Evolutionary conservation across 2,113 vertebrate genomes (phyloP), one percentile per base, ranked within the genome.

Genomic region (Dendrocopos noguchii): DNA sequence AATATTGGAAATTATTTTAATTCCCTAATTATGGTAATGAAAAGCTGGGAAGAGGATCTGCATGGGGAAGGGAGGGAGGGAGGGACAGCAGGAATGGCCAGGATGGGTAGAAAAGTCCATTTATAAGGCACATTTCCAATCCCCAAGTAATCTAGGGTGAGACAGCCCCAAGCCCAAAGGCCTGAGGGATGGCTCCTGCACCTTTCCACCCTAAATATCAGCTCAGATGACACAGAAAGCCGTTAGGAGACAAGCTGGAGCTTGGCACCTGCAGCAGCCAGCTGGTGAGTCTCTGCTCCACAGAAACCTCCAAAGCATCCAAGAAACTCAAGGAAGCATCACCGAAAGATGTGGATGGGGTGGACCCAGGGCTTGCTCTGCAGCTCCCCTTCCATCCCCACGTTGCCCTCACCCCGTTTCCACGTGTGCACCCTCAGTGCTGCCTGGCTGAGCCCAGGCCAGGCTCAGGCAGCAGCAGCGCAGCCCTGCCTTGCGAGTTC

Each of bases 361-460:
- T 4, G 11, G 55, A 9, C 15, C 12, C 33, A 17, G 55, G 1
- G 8, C 28, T 44, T 3, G 2, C 20, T 20, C 42, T 5, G 9
- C 42, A 31, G 2, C 0, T 10, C 31, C 14, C 12, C 10, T 68
- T 42, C 56, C 65, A 50, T 7, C 53, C 60, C 3, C 3, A 1
- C 46, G 29, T 33, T 8, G 0, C 52, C 66, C 65, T 42, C 65
- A 22, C 28, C 29, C 7, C 0, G 9, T 21, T 39, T 10, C 42
- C 4, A 0, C 1, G 1, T 5, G 2, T 0, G 1, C 52, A 10
- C 29, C 65, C 7, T 15, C 10, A 0, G 29, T 10, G 10, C 1
- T 15, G 39, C 66, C 57, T 6, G 4, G 18, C 57, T 6, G 0
- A 57, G 4, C n/a, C 64, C 25, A 6, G 12, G 61, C 24, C 80